A percentile compares a stretch with the other conserved stretches of the same genome.
Evolutionary conservation across 2,888 invertebrate genomes (phyloP).

Genomic region (Agelastica alni): DNA sequence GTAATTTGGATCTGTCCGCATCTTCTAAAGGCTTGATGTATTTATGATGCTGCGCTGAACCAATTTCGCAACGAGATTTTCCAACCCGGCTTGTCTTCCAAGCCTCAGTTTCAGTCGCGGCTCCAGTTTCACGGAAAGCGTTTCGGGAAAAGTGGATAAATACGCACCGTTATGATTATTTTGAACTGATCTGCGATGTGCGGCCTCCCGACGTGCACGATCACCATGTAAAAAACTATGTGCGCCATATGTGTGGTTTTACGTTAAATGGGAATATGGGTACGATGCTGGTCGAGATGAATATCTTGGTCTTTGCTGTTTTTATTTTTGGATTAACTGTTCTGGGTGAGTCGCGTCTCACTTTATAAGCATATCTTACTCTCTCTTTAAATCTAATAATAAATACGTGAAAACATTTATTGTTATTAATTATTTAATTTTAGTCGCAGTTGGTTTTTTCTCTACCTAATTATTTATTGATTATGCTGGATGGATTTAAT

Average conservation of each 20-base stretch:
- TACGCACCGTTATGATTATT: slow-evolving; percentile 1
- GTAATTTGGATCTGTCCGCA: slow-evolving; percentile 27
- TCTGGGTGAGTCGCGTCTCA: slow-evolving; percentile 7
- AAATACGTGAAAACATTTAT: no score
- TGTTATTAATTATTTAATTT: no score
- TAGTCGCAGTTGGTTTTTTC: no score
- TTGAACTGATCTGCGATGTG: slow-evolving; percentile 11
- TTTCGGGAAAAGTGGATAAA: slow-evolving; percentile 11
- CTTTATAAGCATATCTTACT: no score
- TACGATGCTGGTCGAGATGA: slow-evolving; percentile 6
- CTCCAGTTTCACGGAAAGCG: slow-evolving; percentile 16
- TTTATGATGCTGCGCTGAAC: slow-evolving; percentile 30
- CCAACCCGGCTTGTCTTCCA: slow-evolving; percentile 18
- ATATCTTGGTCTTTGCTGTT: neutral
- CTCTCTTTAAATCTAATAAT: no score
- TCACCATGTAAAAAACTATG: slow-evolving; percentile 5
- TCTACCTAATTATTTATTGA: no score
- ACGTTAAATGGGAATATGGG: neutral
- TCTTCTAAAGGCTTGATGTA: slow-evolving; percentile 25
- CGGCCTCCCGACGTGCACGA: neutral
- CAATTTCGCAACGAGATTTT: slow-evolving; percentile 26
- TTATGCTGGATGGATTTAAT: no score
- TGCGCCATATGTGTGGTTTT: slow-evolving; percentile 6
- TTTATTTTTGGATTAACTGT: slow-evolving; percentile 14
- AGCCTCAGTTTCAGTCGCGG: slow-evolving; percentile 24